Evolutionary conservation across 2,888 invertebrate genomes (phyloP).

Genomic region (Bedellia somnulentella): DNA sequence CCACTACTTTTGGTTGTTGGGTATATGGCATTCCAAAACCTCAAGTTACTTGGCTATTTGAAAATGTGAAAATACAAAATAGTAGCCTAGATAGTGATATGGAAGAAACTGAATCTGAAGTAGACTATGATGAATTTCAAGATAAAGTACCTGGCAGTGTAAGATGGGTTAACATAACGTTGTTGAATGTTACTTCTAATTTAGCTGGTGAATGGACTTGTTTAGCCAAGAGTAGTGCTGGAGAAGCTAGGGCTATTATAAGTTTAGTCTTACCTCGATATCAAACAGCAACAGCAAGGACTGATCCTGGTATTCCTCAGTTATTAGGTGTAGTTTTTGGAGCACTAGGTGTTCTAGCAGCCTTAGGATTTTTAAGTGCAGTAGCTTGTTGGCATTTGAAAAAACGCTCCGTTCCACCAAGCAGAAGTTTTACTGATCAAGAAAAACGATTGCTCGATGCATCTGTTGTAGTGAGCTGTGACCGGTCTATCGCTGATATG

Average conservation of each 20-base stretch:
- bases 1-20: constrained; percentile 80
- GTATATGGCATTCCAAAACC: constrained; percentile 84
- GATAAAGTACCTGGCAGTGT: constrained; percentile 52
- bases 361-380: constrained; percentile 63
- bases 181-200: constrained; percentile 78
- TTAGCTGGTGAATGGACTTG: constrained; percentile 89
- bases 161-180: constrained; percentile 79
- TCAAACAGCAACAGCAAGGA: constrained; percentile 79
- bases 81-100: constrained; percentile 48
- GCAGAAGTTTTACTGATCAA: constrained; percentile 80
- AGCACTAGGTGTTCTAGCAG: constrained; percentile 69
- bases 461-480: constrained; percentile 67
- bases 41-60: constrained; percentile 79
- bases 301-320: constrained; percentile 73
- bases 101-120: constrained; percentile 42
- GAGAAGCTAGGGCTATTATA: constrained; percentile 65
- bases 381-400: constrained; percentile 66
- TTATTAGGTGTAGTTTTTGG: constrained; percentile 73
- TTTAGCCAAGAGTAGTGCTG: constrained; percentile 70
- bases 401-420: constrained; percentile 69
- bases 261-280: constrained; percentile 49
- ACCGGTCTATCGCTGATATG: constrained; percentile 68
- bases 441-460: constrained; percentile 84
- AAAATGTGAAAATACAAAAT: constrained; percentile 61
- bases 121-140: constrained; percentile 39